A percentile compares a stretch with the other conserved stretches of the same genome.
phyloP scores from a whole-genome alignment of 2,113 vertebrate genomes.

The Cisticola juncidis region DNA sequence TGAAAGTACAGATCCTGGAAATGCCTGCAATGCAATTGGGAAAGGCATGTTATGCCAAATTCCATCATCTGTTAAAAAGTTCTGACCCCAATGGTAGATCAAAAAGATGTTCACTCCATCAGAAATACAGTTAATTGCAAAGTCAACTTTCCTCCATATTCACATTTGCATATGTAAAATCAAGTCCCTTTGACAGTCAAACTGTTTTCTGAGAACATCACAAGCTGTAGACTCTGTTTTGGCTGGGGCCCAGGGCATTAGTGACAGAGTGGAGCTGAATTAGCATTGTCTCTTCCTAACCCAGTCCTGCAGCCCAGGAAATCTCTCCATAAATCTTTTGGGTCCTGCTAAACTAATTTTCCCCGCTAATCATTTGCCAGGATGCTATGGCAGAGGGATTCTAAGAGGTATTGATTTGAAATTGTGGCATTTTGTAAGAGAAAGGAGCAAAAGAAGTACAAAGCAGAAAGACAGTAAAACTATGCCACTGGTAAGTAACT shows the following conservation, averaged over 20 bases:
- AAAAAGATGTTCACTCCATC: background rate
- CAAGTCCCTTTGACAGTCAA: background rate
- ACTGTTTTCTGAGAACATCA: background rate
- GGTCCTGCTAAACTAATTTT: background rate
- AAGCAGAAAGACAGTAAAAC: background rate
- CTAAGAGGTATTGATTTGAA: background rate
- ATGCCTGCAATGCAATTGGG: background rate
- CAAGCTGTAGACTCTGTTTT: background rate
- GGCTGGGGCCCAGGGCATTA: background rate
- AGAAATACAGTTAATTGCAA: background rate
- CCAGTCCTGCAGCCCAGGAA: background rate
- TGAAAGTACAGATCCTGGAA: background rate
- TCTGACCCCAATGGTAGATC: background rate
- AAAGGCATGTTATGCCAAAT: background rate
- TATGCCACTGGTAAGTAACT: background rate
- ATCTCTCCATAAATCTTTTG: background rate
- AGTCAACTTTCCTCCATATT: background rate
- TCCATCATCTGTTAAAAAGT: background rate
- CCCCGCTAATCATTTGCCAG: background rate
- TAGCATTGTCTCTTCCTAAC: background rate
- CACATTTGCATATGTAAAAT: background rate
- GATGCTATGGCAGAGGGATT: background rate
- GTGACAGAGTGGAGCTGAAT: background rate
- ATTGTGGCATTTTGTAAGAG: accelerated
- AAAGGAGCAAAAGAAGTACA: background rate